These are phyloP conservation scores for Pheosia gnoma DNA, from an alignment of 2,888 invertebrate genomes.

Conservation along the genomic window DNA sequence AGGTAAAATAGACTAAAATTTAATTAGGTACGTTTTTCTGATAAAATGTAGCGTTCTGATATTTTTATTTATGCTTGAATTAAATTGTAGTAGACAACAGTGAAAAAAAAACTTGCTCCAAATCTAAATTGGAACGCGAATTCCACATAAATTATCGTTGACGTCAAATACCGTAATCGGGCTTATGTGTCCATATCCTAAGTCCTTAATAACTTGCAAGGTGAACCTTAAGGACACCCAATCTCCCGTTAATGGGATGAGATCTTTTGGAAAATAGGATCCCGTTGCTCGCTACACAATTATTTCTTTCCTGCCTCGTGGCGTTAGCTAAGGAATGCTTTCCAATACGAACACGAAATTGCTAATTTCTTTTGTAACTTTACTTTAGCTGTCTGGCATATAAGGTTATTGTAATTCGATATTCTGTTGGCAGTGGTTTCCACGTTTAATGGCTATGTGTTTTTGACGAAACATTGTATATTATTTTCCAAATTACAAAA, in stretches of 20 bases:
- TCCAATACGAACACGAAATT: constrained; percentile 1
- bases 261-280: constrained; percentile 41
- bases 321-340: constrained; percentile 6
- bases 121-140: neutral
- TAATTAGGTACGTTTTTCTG: too few species aligned
- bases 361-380: neutral
- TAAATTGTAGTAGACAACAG: too few species aligned
- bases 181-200: constrained; percentile 23
- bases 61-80: too few species aligned
- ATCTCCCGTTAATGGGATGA: constrained; percentile 37
- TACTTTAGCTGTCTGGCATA: neutral
- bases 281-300: constrained; percentile 31
- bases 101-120: too few species aligned
- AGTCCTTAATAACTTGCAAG: constrained; percentile 25
- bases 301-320: constrained; percentile 18
- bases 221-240: constrained; percentile 13
- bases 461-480: neutral
- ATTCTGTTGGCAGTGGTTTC: constrained; percentile 1
- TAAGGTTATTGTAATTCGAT: neutral
- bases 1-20: too few species aligned
- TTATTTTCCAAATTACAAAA: neutral
- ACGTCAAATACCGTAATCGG: neutral
- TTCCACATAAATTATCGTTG: neutral
- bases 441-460: neutral
- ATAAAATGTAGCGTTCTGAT: too few species aligned